Conservation (phyloP, 2,888 invertebrate species). For the Alviniconcha strummeri region DNA sequence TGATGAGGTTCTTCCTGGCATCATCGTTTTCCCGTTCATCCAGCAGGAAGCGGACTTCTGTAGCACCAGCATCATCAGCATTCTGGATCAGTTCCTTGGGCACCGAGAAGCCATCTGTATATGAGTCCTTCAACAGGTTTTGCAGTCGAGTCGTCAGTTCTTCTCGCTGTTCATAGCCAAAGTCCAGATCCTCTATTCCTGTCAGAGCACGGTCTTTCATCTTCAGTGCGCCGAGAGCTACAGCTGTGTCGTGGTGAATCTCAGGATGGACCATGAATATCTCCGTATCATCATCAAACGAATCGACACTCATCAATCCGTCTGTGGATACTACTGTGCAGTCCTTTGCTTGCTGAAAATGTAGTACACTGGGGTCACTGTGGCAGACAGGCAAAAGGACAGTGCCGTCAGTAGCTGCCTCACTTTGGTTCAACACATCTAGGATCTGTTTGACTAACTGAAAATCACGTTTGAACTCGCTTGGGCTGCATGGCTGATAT, state of each 20-base stretch:
- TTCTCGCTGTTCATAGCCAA: constrained; percentile 60
- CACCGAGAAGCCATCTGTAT: constrained; percentile 63
- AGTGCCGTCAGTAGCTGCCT: background rate
- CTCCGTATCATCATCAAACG: constrained; percentile 1
- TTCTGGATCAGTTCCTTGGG: constrained; percentile 66
- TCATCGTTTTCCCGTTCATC: constrained; percentile 63
- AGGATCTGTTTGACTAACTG: constrained; percentile 24
- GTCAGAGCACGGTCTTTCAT: constrained; percentile 51
- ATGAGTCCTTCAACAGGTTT: constrained; percentile 55
- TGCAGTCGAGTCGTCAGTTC: constrained; percentile 57
- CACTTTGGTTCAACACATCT: constrained; percentile 16
- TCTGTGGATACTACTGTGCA: constrained; percentile 19
- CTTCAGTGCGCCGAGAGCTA: constrained; percentile 61
- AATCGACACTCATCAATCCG: too few relatives aligned
- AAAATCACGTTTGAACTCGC: background rate
- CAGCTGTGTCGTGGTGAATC: constrained; percentile 36
- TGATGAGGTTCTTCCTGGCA: constrained; percentile 52
- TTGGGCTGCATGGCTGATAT: too few relatives aligned
- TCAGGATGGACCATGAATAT: background rate
- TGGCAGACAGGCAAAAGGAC: constrained; percentile 33
- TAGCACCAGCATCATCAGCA: constrained; percentile 66
- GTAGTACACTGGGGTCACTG: constrained; percentile 24
- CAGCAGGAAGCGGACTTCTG: constrained; percentile 55
- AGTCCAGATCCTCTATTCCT: constrained; percentile 44
- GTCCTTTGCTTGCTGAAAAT: constrained; percentile 19